Evolutionary conservation across 2,888 invertebrate species (phyloP).

Genomic region (Patella pellucida): DNA sequence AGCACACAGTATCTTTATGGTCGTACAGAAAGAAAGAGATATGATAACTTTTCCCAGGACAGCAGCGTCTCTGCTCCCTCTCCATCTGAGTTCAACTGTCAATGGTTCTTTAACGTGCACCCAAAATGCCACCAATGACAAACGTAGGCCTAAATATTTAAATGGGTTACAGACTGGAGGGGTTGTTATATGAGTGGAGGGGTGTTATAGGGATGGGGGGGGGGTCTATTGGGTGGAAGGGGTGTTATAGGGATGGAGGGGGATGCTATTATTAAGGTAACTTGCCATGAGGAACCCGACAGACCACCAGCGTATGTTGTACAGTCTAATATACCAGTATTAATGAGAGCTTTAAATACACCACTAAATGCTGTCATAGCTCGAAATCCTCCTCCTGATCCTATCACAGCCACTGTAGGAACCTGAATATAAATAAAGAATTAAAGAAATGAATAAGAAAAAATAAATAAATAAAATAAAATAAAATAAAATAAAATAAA

Average conservation of each 20-base stretch:
- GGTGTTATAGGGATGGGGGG: neutral
- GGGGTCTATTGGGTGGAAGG: neutral
- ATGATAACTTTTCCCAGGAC: too few species aligned
- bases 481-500: too few species aligned
- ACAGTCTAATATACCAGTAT: constrained; percentile 69
- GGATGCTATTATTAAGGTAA: neutral
- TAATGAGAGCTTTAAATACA: constrained; percentile 69
- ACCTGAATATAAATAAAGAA: constrained; percentile 59
- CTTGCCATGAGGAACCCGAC: constrained; percentile 73
- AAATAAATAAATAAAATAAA: too few species aligned
- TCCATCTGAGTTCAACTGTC: too few species aligned
- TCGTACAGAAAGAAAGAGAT: too few species aligned
- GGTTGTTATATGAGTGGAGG: neutral
- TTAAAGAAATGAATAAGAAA: too few species aligned
- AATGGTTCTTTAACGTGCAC: too few species aligned
- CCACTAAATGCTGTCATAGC: constrained; percentile 72
- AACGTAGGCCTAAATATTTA: neutral
- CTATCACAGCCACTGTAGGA: constrained; percentile 71
- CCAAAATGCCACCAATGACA: too few species aligned
- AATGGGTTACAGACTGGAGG: neutral
- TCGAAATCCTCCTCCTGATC: constrained; percentile 73
- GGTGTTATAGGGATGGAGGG: neutral
- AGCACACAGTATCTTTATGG: too few species aligned
- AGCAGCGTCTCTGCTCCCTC: too few species aligned
- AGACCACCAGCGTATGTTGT: constrained; percentile 70